Evolutionary conservation across 1,140 invertebrate genomes (phyloP).

Genomic region (Theocolax elegans): DNA sequence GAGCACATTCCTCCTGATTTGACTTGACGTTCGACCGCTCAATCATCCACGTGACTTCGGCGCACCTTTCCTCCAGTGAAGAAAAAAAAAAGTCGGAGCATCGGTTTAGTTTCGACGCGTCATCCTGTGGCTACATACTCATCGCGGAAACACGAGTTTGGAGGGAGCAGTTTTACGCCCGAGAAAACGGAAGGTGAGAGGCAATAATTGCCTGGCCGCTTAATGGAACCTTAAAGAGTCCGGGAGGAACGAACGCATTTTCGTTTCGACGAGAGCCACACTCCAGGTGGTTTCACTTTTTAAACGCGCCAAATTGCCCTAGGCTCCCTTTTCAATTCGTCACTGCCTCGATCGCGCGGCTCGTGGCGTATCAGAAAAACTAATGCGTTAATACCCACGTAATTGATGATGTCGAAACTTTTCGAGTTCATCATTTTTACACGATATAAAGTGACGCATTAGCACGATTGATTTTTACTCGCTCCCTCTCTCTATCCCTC

Average conservation of each 20-base stretch:
- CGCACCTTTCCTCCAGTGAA: no score
- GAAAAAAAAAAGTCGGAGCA: no score
- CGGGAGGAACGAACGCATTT: no score
- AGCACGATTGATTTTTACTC: no score
- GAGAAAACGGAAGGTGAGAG: conserved; percentile 5
- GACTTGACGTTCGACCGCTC: no score
- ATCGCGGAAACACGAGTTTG: neutral
- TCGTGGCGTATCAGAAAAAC: neutral
- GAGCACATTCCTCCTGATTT: conserved; percentile 12
- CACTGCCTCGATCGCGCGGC: neutral
- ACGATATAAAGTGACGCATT: no score
- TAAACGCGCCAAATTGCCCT: conserved; percentile 53
- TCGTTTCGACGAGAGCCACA: conserved; percentile 44
- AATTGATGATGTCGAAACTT: neutral
- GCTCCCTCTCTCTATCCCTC: no score
- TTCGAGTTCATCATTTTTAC: no score
- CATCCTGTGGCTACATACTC: conserved; percentile 33
- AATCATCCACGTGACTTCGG: conserved; percentile 27
- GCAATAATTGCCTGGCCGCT: conserved; percentile 50
- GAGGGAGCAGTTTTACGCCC: conserved; percentile 13
- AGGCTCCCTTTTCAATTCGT: conserved; percentile 26
- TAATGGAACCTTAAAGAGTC: conserved; percentile 50
- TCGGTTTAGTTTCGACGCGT: conserved; percentile 40
- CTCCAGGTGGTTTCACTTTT: conserved; percentile 52
- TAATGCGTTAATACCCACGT: neutral